Percentiles rank a stretch among this genome's conserved stretches.
Evolutionary conservation across 1,140 invertebrate genomes (phyloP).

Genomic region (Orius insidiosus): DNA sequence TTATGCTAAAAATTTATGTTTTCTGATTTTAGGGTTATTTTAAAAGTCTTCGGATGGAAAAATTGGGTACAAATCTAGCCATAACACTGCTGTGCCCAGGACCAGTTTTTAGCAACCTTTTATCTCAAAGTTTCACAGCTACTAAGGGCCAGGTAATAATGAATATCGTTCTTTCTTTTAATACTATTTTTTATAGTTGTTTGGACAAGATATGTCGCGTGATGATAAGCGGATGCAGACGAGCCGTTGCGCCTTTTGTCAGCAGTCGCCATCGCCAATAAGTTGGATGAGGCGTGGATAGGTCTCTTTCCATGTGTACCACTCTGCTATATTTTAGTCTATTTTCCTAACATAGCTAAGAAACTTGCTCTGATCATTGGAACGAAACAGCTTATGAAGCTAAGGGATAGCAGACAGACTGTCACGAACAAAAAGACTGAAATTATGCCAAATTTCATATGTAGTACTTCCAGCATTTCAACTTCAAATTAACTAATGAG

Average conservation of each 20-base stretch:
- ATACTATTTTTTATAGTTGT: conserved; percentile 32
- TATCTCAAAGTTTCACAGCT: conserved; percentile 51
- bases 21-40: conserved; percentile 60
- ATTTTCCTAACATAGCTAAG: conserved; percentile 41
- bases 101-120: conserved; percentile 51
- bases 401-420: conserved; percentile 26
- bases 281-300: conserved; percentile 60
- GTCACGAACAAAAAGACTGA: conserved; percentile 13
- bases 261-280: conserved; percentile 57
- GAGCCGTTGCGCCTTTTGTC: conserved; percentile 54
- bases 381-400: conserved; percentile 22
- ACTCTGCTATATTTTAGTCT: conserved; percentile 41
- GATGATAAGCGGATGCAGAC: conserved; percentile 43
- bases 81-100: conserved; percentile 62
- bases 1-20: not conserved
- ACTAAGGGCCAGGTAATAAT: conserved; percentile 35
- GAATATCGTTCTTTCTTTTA: not conserved
- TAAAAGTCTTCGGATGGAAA: conserved; percentile 41
- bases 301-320: conserved; percentile 40
- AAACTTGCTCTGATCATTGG: conserved; percentile 27
- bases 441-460: too few species aligned
- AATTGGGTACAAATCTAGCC: conserved; percentile 34
- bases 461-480: too few species aligned
- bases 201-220: conserved; percentile 28
- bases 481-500: too few species aligned